A percentile compares a stretch with the other conserved stretches of the same genome.
Evolutionary conservation across 2,888 invertebrate genomes (phyloP).

Genomic region (Argyresthia goedartella): DNA sequence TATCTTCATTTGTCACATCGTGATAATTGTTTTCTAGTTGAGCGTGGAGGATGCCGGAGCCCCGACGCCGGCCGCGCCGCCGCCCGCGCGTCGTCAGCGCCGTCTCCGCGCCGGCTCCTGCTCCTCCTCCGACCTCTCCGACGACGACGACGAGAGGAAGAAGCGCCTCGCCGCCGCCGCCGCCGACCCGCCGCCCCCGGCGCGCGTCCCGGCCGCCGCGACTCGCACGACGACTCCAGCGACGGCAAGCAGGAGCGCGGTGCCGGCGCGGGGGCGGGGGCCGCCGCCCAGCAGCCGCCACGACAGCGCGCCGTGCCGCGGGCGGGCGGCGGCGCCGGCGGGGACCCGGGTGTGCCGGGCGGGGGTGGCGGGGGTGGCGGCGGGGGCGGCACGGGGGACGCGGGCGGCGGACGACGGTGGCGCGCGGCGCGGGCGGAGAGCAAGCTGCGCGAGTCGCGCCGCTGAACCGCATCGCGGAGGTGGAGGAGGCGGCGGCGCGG

Average conservation of each 20-base stretch:
- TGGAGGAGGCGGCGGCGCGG: constrained; percentile 74
- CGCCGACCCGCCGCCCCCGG: constrained; percentile 70
- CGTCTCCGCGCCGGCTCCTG: constrained; percentile 79
- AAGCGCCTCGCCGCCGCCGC: constrained; percentile 79
- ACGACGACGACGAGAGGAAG: constrained; percentile 89
- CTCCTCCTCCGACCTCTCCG: constrained; percentile 94
- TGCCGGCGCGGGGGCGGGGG: constrained; percentile 65
- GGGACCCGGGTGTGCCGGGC: constrained; percentile 34
- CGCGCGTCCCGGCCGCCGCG: constrained; percentile 78
- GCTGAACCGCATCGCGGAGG: constrained; percentile 87
- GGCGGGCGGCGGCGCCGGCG: constrained; percentile 17
- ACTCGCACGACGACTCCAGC: constrained; percentile 88
- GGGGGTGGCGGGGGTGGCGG: constrained; percentile 55
- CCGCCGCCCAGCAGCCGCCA: constrained; percentile 9
- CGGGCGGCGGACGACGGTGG: constrained; percentile 33
- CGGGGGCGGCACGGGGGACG: constrained; percentile 11
- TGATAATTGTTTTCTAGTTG: constrained; percentile 22
- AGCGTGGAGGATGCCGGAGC: constrained; percentile 36
- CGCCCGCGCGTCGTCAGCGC: constrained; percentile 43
- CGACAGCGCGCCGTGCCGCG: too few species aligned
- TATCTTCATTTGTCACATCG: too few species aligned
- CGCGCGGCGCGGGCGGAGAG: constrained; percentile 57
- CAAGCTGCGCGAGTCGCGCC: constrained; percentile 83
- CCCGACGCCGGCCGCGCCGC: constrained; percentile 38
- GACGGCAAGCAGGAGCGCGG: constrained; percentile 87